phyloP scores from a whole-genome alignment of 2,888 invertebrate species.

The Drosophila putrida region DNA sequence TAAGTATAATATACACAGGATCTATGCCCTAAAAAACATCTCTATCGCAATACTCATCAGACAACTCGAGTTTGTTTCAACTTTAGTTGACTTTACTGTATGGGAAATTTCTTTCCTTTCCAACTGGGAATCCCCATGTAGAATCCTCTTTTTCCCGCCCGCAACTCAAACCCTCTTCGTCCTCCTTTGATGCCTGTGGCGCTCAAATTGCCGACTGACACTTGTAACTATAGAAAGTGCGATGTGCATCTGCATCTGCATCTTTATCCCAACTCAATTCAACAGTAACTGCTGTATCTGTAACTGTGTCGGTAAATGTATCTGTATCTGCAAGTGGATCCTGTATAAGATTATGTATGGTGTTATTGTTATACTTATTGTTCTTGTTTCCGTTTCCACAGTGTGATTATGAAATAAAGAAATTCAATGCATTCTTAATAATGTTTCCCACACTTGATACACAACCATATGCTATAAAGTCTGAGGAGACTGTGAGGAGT shows the following conservation, averaged over 20 bases:
- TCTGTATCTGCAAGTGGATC: conserved; percentile 10
- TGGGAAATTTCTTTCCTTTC: not conserved
- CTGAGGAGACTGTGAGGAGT: not conserved
- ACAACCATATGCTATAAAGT: conserved; percentile 28
- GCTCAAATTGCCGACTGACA: conserved; percentile 35
- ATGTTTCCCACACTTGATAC: conserved; percentile 23
- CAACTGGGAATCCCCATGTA: conserved; percentile 9
- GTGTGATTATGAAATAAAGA: conserved; percentile 62
- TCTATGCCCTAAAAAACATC: too few relatives aligned
- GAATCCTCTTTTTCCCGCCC: too few relatives aligned
- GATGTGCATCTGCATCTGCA: conserved; percentile 7
- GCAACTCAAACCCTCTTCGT: too few relatives aligned
- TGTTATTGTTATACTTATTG: conserved; percentile 15
- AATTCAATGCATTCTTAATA: conserved; percentile 66
- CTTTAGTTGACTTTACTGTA: not conserved
- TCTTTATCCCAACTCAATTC: conserved; percentile 14
- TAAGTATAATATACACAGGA: too few relatives aligned
- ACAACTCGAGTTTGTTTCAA: not conserved
- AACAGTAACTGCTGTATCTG: conserved; percentile 1
- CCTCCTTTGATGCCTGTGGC: conserved; percentile 14
- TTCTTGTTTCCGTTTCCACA: conserved; percentile 23
- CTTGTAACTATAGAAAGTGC: conserved; percentile 23
- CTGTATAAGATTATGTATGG: conserved; percentile 13
- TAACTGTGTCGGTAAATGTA: conserved; percentile 5
- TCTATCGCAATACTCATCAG: not conserved